Conservation (phyloP, 2,113 vertebrate species). For the Corythoichthys haematopterus region DNA sequence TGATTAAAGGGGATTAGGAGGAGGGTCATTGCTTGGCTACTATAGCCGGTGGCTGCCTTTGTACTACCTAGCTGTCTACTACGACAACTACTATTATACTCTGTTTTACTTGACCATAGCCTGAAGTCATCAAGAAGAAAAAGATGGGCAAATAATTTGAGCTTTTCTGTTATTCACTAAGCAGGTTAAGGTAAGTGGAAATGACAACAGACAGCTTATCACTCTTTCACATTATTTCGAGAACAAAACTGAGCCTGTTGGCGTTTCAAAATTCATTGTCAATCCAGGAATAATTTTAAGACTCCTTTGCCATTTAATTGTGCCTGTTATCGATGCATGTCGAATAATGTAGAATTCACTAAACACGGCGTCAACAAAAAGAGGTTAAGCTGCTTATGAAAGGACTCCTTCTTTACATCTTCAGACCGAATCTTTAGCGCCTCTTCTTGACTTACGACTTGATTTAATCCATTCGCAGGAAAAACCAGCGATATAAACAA, state of each 20-base stretch:
- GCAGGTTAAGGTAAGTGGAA: slow-evolving; percentile 13
- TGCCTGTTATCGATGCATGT: not conserved
- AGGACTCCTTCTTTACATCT: slow-evolving; percentile 23
- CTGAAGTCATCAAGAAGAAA: slow-evolving; percentile 6
- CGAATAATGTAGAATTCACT: not conserved
- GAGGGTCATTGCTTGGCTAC: slow-evolving; percentile 52
- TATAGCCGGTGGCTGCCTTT: slow-evolving; percentile 32
- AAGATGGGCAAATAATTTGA: slow-evolving; percentile 14
- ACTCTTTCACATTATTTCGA: not conserved
- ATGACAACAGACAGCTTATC: not conserved
- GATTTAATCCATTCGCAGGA: slow-evolving; percentile 31
- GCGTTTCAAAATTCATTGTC: not conserved
- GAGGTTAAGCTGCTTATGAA: slow-evolving; percentile 63
- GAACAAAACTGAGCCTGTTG: not conserved
- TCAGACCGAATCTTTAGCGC: slow-evolving; percentile 38
- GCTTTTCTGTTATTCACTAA: slow-evolving; percentile 8
- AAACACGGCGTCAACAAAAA: slow-evolving; percentile 14
- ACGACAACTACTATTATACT: slow-evolving; percentile 8
- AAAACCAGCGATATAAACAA: slow-evolving; percentile 32
- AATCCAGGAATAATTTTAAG: not conserved
- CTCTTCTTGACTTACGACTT: slow-evolving; percentile 26
- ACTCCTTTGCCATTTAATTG: not conserved
- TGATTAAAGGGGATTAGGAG: slow-evolving; percentile 73
- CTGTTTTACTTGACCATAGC: slow-evolving; percentile 19
- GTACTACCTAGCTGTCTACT: slow-evolving; percentile 20